Evolutionary conservation across 2,797 vertebrate genomes (phyloP).

Genomic region (Adelosebastes latens): DNA sequence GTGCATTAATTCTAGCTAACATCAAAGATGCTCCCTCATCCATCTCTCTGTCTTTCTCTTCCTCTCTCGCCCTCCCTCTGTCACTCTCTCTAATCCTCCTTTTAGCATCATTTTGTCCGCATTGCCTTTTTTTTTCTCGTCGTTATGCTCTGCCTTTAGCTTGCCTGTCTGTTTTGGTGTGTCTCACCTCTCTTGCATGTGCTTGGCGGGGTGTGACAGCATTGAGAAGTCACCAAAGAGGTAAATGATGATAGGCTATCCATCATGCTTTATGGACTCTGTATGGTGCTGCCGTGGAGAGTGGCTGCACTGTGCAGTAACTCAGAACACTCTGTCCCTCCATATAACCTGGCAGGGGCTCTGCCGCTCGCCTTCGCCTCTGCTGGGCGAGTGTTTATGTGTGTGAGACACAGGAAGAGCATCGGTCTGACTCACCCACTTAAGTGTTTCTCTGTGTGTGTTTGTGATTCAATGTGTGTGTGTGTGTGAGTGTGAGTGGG

Average conservation of each 20-base stretch:
- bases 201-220: slow-evolving; percentile 78
- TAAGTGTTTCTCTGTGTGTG: slow-evolving; percentile 57
- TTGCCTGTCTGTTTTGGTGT: slow-evolving; percentile 67
- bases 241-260: slow-evolving; percentile 83
- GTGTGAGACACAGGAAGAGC: slow-evolving; percentile 53
- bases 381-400: slow-evolving; percentile 62
- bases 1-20: slow-evolving; percentile 69
- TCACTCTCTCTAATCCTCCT: slow-evolving; percentile 63
- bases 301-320: slow-evolving; percentile 78
- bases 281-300: slow-evolving; percentile 77
- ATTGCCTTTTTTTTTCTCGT: slow-evolving; percentile 37
- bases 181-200: slow-evolving; percentile 73
- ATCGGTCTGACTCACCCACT: slow-evolving; percentile 65
- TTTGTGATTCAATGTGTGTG: slow-evolving; percentile 31
- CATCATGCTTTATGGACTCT: slow-evolving; percentile 83
- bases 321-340: slow-evolving; percentile 80
- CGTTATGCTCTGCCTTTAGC: slow-evolving; percentile 52
- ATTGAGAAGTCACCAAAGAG: slow-evolving; percentile 84
- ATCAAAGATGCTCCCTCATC: slow-evolving; percentile 70
- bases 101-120: slow-evolving; percentile 72
- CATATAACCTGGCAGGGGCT: slow-evolving; percentile 72
- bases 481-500: slow-evolving; percentile 15
- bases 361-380: slow-evolving; percentile 57
- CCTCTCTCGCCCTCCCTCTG: slow-evolving; percentile 32
- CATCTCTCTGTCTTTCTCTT: slow-evolving; percentile 54